These are phyloP conservation scores for Ictalurus punctatus DNA, from an alignment of 2,113 vertebrate species.

Conservation along the genomic window DNA sequence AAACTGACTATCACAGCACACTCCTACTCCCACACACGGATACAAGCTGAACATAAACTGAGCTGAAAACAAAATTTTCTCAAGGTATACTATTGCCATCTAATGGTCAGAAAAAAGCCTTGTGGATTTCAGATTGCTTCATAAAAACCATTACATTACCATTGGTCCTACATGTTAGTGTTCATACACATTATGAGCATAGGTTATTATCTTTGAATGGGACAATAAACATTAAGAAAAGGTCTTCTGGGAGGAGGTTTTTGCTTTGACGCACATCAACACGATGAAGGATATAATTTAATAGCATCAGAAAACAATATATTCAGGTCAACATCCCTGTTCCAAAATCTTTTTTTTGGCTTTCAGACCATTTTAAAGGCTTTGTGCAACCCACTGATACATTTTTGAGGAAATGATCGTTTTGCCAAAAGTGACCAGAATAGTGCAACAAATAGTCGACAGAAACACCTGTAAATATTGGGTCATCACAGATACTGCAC, in stretches of 20 bases:
- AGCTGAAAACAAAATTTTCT: background rate
- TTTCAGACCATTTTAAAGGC: background rate
- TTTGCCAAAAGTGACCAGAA: background rate
- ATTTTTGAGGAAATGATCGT: background rate
- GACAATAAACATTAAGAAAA: background rate
- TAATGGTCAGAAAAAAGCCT: constrained; percentile 29
- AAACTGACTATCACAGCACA: constrained; percentile 5
- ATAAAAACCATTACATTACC: background rate
- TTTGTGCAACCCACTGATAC: background rate
- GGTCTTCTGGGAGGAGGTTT: background rate
- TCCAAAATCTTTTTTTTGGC: background rate
- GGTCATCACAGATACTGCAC: background rate
- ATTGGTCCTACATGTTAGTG: background rate
- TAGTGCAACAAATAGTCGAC: background rate
- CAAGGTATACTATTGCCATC: constrained; percentile 48
- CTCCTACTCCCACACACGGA: constrained; percentile 13
- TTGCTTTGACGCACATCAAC: background rate
- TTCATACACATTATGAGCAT: background rate
- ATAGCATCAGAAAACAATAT: background rate
- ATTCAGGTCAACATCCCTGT: background rate
- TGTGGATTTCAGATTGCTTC: background rate
- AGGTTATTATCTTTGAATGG: background rate
- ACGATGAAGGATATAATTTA: background rate
- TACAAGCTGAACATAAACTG: background rate
- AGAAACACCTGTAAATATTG: background rate